Base-by-base conservation (phyloP, 1,140 invertebrate genomes). In the Dendrolimus punctatus region DNA sequence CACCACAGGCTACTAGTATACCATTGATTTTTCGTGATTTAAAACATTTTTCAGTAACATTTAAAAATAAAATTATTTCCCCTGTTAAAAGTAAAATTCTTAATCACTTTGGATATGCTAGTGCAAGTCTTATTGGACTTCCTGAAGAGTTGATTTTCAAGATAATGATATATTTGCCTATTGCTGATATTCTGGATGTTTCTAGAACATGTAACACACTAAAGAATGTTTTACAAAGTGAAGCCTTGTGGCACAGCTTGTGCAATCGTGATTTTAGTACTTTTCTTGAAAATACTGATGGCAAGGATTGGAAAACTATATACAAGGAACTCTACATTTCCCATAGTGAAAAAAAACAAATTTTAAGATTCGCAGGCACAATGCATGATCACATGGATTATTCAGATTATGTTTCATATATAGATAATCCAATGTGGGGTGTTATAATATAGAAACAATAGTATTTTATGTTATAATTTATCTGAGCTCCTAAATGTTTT, bases 51-150 rank as follows among this genome's bases (percentile, higher is more conserved):
- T 69, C 71, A 8, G 50, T 57, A 10, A 70, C 50, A 44, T 78
- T 77, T 9, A 85, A 82, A 60, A 76, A 77, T 49, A 74, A 73
- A 62, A 69, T 83, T 10, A 36, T 81, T 8, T 52, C 64, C 37
- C 68, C 79, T 48, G 71, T 80, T 5, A 84, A 78, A 62, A 81
- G 80, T 64, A 71, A 61, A 51, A 69, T 85, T 53, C 62, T 84
- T 8, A 78, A 49, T 55, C 56, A 68, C 53, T 69, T 65, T 66
- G 80, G 79, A 8, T 80, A 75, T 66, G 61, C 73, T 6, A 74
- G 78, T 72, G 76, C 79, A 50, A 84, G 80, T 72, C 66, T 86
- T 44, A 57, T 76, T n/a, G 82, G 79, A 5, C 44, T 86, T n/a
- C 82, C 82, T 39, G 78, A 82, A 60, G 80, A 86, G 57, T 50